Base-by-base conservation (phyloP, 2,888 invertebrate species). In the Mesorhabditis sp. region DNA sequence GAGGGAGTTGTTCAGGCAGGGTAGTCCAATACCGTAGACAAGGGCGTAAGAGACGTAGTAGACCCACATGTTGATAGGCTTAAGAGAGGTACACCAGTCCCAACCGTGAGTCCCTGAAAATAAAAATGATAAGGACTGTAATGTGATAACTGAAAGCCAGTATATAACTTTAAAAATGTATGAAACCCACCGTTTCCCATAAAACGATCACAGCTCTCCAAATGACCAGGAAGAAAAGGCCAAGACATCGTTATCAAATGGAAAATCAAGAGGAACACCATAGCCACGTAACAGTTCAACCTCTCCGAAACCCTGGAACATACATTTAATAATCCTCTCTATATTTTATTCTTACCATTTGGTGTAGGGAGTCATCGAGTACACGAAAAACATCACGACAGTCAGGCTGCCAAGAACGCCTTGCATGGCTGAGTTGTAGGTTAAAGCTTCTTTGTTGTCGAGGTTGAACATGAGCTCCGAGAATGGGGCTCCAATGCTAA, bases 1-100 rank as follows among this genome's bases (percentile, higher is more conserved):
- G 7, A 78, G 75, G 7, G 77, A 78, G 66, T 78, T 78, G 71
- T 78, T 78, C 44, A 78, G 72, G 63, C 73, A 72, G 5, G 78
- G 75, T 5, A 78, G 65, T 7, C 68, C 71, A 7, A 76, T 70
- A 13, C 78, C 78, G 64, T 70, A 78, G 45, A 78, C 68, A 7
- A 79, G 43, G 4, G 71, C 71, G 64, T 79, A 78, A 62, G 67
- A 41, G 13, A 68, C 45, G 72, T 78, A 78, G 71, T 76, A 78
- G 43, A 77, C 42, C 71, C 73, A 72, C 45, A 69, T 68, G 65
- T 72, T 75, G 43, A 75, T 69, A 2, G 75, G 75, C 41, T 67
- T 65, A 62, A 78, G 69, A 7, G 66, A 61, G 42, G 72, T 68
- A 45, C 78, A 78, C 78, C 77, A 77, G 10, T 43, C 43, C 71